phyloP scores from a whole-genome alignment of 2,113 vertebrate genomes.

The Odocoileus virginianus region DNA sequence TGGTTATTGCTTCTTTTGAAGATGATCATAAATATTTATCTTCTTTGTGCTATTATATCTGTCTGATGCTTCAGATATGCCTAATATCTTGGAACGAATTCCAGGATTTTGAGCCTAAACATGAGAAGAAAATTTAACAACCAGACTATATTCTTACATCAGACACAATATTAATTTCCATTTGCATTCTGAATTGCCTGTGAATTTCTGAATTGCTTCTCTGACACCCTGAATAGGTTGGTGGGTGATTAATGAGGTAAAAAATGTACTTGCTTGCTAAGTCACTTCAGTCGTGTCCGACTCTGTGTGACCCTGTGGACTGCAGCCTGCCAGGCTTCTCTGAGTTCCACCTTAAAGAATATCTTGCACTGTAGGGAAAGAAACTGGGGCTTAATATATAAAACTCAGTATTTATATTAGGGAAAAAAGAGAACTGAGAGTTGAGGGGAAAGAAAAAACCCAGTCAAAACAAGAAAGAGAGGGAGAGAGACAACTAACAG shows the following conservation, averaged over 20 bases:
- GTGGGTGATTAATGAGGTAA: not conserved
- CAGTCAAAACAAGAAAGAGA: not conserved
- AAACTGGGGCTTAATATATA: not conserved
- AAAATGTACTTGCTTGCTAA: not conserved
- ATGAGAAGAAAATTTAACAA: not conserved
- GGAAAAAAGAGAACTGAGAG: not conserved
- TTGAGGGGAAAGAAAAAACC: not conserved
- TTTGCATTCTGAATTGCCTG: not conserved
- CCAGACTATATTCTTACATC: not conserved
- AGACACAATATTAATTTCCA: not conserved
- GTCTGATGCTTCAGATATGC: not conserved
- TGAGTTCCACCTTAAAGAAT: not conserved
- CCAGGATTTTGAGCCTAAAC: not conserved
- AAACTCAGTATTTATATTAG: not conserved
- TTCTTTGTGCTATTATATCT: not conserved
- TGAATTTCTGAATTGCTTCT: not conserved
- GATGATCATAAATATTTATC: not conserved
- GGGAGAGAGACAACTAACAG: not conserved
- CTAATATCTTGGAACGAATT: not conserved
- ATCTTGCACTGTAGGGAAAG: not conserved
- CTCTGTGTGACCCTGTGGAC: not conserved
- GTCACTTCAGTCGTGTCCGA: not conserved
- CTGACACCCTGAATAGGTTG: not conserved
- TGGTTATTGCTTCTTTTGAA: not conserved
- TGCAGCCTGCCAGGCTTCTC: not conserved